These are phyloP conservation scores for Eristalis intricaria DNA, from an alignment of 2,888 invertebrate species.

Conservation along the genomic window DNA sequence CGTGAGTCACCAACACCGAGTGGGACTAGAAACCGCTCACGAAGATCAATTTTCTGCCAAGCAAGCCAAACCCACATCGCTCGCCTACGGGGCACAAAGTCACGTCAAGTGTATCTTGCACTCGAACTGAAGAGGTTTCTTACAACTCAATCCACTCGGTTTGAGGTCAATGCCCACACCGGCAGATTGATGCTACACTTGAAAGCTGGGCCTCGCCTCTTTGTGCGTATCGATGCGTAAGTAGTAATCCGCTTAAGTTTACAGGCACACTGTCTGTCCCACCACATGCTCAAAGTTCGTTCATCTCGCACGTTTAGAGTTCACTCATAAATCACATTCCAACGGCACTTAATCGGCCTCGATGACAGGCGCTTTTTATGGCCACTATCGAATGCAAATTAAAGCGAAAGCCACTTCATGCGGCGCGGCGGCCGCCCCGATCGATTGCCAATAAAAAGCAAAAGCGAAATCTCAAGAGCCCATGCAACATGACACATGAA, in stretches of 20 bases:
- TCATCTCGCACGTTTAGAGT: neutral
- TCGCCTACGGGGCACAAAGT: neutral
- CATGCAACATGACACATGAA: conserved; percentile 36
- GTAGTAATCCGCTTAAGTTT: neutral
- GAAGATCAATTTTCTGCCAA: neutral
- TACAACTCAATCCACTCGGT: neutral
- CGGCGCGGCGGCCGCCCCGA: conserved; percentile 1
- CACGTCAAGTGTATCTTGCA: neutral
- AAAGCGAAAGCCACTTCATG: conserved; percentile 4
- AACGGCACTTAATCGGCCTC: conserved; percentile 16
- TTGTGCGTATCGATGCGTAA: neutral
- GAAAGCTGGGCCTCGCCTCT: neutral
- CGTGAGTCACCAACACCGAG: neutral
- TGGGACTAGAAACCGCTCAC: neutral
- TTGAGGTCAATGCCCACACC: neutral
- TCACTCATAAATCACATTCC: conserved; percentile 20
- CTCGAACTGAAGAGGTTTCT: neutral
- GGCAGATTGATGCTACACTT: neutral
- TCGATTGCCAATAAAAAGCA: conserved; percentile 20
- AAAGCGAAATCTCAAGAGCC: conserved; percentile 10
- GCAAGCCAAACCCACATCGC: neutral
- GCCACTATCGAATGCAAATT: conserved; percentile 44
- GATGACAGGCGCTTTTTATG: conserved; percentile 28
- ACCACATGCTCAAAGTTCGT: neutral
- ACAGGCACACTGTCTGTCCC: neutral